These are phyloP conservation scores for Drosophila dunni DNA, from an alignment of 1,140 invertebrate genomes.

Conservation along the genomic window DNA sequence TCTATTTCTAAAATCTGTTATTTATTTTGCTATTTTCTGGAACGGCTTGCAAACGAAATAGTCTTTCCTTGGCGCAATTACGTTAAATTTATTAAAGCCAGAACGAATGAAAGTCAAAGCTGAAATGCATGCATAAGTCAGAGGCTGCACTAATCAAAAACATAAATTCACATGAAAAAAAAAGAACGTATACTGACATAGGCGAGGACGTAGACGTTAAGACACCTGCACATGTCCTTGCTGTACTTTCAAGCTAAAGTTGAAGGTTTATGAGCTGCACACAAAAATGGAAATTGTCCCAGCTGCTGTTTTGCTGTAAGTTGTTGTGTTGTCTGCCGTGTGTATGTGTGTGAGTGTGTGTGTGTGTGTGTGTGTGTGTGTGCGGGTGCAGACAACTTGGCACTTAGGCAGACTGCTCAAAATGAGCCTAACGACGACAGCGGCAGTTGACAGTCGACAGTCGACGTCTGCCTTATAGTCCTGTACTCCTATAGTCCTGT, in stretches of 20 bases:
- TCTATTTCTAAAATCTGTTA: neutral
- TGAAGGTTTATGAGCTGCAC: slow-evolving; percentile 80
- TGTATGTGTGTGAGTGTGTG: slow-evolving; percentile 1
- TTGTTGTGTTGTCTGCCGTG: slow-evolving; percentile 38
- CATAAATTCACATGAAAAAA: slow-evolving; percentile 83
- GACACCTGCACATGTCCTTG: slow-evolving; percentile 74
- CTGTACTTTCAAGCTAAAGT: slow-evolving; percentile 53
- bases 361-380: slow-evolving; percentile 14
- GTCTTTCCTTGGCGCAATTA: slow-evolving; percentile 17
- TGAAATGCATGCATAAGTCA: slow-evolving; percentile 75
- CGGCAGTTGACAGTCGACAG: slow-evolving; percentile 64
- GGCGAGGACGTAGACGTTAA: slow-evolving; percentile 5
- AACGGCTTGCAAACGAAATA: neutral
- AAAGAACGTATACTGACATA: neutral
- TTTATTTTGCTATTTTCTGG: neutral
- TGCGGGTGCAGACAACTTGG: slow-evolving; percentile 55
- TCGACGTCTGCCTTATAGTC: slow-evolving; percentile 40
- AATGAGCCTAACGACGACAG: slow-evolving; percentile 63
- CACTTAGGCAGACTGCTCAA: slow-evolving; percentile 68
- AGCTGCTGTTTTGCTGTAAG: slow-evolving; percentile 39
- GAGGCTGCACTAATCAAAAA: slow-evolving; percentile 77
- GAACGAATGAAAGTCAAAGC: slow-evolving; percentile 61
- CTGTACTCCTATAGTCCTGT: slow-evolving; percentile 7
- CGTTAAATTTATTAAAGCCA: slow-evolving; percentile 73
- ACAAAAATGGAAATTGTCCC: slow-evolving; percentile 78